These are phyloP conservation scores for Chelonia mydas DNA, from an alignment of 2,797 vertebrate genomes.

Conservation along the genomic window DNA sequence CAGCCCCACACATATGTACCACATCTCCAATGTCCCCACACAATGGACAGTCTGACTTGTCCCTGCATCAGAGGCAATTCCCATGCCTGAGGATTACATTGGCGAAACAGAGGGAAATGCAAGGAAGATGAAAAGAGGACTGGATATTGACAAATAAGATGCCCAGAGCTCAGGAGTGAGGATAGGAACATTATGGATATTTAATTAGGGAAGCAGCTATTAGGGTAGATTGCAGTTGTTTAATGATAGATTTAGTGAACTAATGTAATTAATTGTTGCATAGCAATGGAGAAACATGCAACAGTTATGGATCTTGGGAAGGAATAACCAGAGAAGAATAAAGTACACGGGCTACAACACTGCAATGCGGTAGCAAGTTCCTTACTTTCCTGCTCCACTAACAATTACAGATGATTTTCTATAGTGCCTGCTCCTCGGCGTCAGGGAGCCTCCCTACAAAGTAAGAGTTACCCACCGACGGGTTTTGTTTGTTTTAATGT, in stretches of 20 bases:
- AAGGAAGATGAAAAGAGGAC: neutral
- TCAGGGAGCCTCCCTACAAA: neutral
- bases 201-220: constrained; percentile 22
- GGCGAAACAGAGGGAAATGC: neutral
- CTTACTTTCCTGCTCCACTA: neutral
- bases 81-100: accelerated
- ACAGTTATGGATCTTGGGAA: neutral
- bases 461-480: neutral
- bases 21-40: neutral
- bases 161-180: neutral
- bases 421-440: neutral
- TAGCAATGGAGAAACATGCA: neutral
- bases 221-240: constrained; percentile 9
- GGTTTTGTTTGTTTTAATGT: neutral
- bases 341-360: neutral
- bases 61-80: neutral
- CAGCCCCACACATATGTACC: accelerated
- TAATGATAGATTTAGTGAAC: neutral
- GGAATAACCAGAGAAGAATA: neutral
- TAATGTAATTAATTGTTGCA: neutral
- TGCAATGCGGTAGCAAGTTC: neutral
- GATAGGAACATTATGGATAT: neutral
- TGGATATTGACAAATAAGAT: neutral
- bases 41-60: neutral
- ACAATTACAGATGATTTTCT: neutral